A percentile compares a stretch with the other conserved stretches of the same genome.
These are phyloP conservation scores for Nothobranchius furzeri DNA, from an alignment of 2,113 vertebrate genomes.

Conservation along the genomic window DNA sequence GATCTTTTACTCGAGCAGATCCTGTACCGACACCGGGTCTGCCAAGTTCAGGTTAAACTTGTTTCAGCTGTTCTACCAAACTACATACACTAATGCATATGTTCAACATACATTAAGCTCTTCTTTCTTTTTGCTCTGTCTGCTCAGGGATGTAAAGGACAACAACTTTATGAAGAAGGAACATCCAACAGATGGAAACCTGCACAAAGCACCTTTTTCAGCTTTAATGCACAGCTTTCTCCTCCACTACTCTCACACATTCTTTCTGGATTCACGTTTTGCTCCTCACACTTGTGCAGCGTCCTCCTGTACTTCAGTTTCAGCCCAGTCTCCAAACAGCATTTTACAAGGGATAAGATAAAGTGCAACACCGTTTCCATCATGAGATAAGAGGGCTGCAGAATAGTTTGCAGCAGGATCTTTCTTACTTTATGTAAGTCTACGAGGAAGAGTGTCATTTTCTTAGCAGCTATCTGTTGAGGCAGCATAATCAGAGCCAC, in stretches of 20 bases:
- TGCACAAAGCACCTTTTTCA: background rate
- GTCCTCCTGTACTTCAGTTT: background rate
- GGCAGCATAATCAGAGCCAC: background rate
- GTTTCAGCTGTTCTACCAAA: background rate
- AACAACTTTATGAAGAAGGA: background rate
- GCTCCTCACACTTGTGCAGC: background rate
- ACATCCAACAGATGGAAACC: background rate
- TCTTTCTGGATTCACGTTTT: background rate
- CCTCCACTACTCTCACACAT: background rate
- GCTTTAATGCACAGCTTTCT: background rate
- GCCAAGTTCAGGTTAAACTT: too few relatives aligned
- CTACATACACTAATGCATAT: too few relatives aligned
- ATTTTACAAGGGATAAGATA: background rate
- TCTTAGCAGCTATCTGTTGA: background rate
- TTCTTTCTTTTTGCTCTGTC: background rate
- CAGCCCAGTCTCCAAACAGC: background rate
- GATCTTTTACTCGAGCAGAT: too few relatives aligned
- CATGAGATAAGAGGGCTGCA: background rate
- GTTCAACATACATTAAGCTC: background rate
- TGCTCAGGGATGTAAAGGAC: background rate
- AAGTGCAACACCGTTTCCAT: background rate
- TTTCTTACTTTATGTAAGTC: background rate
- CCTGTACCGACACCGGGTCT: too few relatives aligned
- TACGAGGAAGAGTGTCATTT: background rate
- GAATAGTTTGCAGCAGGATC: constrained; percentile 9